These are phyloP conservation scores for Ammospiza caudacuta DNA, from an alignment of 2,113 vertebrate species.

Conservation along the genomic window DNA sequence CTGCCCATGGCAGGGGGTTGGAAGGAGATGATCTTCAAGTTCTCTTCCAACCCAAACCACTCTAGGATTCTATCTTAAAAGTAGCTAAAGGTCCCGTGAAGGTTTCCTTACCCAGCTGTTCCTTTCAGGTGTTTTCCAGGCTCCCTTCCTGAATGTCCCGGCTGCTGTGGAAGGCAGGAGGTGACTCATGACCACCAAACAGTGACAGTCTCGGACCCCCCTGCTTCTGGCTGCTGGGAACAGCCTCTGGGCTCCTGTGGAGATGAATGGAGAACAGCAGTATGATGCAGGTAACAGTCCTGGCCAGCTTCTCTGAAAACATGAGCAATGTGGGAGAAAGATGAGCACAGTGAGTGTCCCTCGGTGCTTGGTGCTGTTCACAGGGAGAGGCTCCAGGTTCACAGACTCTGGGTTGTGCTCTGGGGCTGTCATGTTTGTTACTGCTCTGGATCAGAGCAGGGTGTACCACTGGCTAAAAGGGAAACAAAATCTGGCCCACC, in stretches of 20 bases:
- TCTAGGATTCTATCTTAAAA: background rate
- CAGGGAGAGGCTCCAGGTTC: background rate
- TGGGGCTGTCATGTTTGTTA: background rate
- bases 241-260: conserved; percentile 63
- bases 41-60: background rate
- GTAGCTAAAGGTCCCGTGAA: background rate
- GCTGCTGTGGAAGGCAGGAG: background rate
- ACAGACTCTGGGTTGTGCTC: background rate
- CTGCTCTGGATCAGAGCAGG: background rate
- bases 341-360: background rate
- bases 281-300: conserved; percentile 74
- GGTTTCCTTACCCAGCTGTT: background rate
- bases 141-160: conserved; percentile 23
- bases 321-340: background rate
- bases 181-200: conserved; percentile 36
- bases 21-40: background rate
- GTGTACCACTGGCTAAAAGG: background rate
- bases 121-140: conserved; percentile 19
- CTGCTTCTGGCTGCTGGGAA: conserved; percentile 32
- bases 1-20: background rate
- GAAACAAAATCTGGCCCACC: background rate
- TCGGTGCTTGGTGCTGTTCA: too few species aligned
- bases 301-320: background rate
- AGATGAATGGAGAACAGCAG: conserved; percentile 82
- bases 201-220: background rate